Base-by-base conservation (phyloP, 2,888 invertebrate genomes). In the Polylopha cassiicola region DNA sequence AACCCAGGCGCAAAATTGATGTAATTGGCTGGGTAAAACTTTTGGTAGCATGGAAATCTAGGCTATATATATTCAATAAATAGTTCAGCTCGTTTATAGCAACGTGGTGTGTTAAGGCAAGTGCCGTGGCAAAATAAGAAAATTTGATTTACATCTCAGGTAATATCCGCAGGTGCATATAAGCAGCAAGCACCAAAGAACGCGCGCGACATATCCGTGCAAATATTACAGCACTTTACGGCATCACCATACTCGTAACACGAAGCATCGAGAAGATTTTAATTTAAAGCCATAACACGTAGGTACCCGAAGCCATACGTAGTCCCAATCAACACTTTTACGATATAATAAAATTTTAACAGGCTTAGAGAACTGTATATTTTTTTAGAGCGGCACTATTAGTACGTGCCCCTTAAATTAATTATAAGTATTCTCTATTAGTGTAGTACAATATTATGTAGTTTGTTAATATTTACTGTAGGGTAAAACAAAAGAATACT, bases 111-210 rank as follows among this genome's bases (percentile, higher is more conserved):
- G n/a, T n/a, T n/a, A n/a, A n/a, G 62, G 68, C 72, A 71, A 72
- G 65, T 64, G 71, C 65, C 65, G 65, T 62, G 61, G 65, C 58
- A 63, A 69, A 74, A 76, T 76, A 76, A 75, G 73, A 74, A 78
- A n/a, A 77, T 76, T 59, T 73, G 75, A 78, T 80, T 79, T 78
- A 78, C 73, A 71, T 59, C 26, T 17, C 29, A 36, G 65, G 75
- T 71, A 77, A 79, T 77, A 76, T 75, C 68, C 73, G 71, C 76
- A 74, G 75, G 77, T 79, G 77, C 76, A 78, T 62, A 55, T 55
- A 66, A 70, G 67, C 51, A 73, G 65, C 65, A 60, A 46, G 44
- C 48, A 46, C 55, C 56, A 50, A 50, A 9, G 24, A 22, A 28
- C 17, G 16, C 46, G 49, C 48, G 41, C 50, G 47, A 58, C 53